phyloP scores from a whole-genome alignment of 2,113 vertebrate genomes.

The Nestor notabilis region DNA sequence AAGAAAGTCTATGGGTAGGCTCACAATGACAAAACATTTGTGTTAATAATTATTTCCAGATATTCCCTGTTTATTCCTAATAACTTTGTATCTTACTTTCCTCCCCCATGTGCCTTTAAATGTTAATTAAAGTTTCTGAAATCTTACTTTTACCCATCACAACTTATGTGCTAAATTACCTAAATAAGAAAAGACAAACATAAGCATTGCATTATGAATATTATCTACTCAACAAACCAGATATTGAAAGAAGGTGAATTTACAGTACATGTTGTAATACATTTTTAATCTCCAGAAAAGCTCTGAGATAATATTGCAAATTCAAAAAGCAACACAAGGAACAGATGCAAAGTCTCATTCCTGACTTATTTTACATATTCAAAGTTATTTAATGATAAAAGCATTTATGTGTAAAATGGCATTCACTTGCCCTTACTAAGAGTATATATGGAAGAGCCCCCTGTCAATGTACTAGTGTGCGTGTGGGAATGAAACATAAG shows the following conservation, averaged over 20 bases:
- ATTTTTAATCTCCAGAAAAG: slow-evolving; percentile 26
- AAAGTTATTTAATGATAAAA: slow-evolving; percentile 34
- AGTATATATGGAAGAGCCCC: slow-evolving; percentile 23
- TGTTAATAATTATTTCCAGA: not conserved
- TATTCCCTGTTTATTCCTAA: not conserved
- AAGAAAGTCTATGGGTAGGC: not conserved
- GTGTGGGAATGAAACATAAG: slow-evolving; percentile 53
- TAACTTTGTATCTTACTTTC: not conserved
- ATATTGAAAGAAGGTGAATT: not conserved
- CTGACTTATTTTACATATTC: not conserved
- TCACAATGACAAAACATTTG: not conserved
- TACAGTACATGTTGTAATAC: not conserved
- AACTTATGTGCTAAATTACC: not conserved
- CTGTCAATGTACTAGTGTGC: not conserved
- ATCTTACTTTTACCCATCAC: not conserved
- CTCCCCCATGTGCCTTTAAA: not conserved
- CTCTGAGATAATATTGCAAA: not conserved
- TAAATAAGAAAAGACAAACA: slow-evolving; percentile 1
- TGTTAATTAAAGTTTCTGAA: slow-evolving; percentile 9
- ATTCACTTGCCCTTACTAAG: slow-evolving; percentile 51
- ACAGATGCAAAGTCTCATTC: slow-evolving; percentile 25
- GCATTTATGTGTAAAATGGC: slow-evolving; percentile 40
- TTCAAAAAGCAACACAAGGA: slow-evolving; percentile 6
- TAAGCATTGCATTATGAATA: not conserved
- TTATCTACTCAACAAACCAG: not conserved